Evolutionary conservation across 2,113 vertebrate genomes (phyloP).

Genomic region (Leucoraja erinaceus): DNA sequence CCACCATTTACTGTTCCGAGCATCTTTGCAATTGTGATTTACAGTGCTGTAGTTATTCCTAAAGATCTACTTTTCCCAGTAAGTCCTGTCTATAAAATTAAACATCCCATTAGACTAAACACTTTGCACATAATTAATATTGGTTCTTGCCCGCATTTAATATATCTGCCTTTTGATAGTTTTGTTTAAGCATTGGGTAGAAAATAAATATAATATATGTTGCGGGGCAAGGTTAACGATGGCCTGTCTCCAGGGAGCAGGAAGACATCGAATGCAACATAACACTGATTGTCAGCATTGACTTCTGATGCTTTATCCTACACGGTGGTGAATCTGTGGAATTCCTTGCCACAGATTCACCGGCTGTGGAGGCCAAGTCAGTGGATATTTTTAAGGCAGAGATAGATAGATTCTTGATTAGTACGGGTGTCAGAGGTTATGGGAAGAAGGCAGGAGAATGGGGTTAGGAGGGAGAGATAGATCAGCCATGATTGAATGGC

Average conservation of each 20-base stretch:
- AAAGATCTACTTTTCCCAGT: slow-evolving; percentile 98
- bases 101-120: slow-evolving; percentile 90
- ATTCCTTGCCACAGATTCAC: too few relatives aligned
- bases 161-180: slow-evolving; percentile 9
- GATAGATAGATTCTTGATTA: too few relatives aligned
- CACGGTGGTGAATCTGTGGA: too few relatives aligned
- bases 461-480: too few relatives aligned
- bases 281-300: background rate
- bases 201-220: background rate
- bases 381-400: too few relatives aligned
- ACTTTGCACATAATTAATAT: background rate
- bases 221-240: background rate
- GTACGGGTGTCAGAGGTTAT: too few relatives aligned
- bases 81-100: slow-evolving; percentile 97
- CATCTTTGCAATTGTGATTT: slow-evolving; percentile 92
- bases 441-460: too few relatives aligned
- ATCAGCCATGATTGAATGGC: too few relatives aligned
- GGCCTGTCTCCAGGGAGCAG: background rate
- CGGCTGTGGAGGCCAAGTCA: too few relatives aligned
- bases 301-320: background rate
- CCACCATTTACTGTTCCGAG: slow-evolving; percentile 96
- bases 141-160: background rate
- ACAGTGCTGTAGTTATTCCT: slow-evolving; percentile 98
- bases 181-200: background rate
- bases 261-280: background rate